Evolutionary conservation across 2,113 vertebrate genomes (phyloP).

Genomic region (Eulemur macaco): DNA sequence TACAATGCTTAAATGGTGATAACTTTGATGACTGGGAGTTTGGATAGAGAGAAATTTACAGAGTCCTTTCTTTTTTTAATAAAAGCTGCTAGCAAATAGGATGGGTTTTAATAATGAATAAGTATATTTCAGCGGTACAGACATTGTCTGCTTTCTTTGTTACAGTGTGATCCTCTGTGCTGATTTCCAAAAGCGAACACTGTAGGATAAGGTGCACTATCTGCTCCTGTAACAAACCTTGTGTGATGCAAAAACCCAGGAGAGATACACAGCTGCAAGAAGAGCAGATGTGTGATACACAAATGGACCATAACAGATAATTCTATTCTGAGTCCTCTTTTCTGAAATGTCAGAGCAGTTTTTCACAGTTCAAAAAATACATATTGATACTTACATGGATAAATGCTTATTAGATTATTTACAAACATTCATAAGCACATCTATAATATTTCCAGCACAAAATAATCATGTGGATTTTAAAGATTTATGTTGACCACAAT

Average conservation of each 20-base stretch:
- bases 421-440: background rate
- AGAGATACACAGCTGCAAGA: background rate
- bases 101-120: background rate
- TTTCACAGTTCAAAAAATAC: background rate
- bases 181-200: background rate
- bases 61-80: background rate
- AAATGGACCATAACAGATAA: background rate
- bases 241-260: background rate
- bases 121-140: background rate
- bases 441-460: background rate
- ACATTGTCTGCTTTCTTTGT: background rate
- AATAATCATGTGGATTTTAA: background rate
- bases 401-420: background rate
- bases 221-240: background rate
- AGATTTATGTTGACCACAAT: background rate
- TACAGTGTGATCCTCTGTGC: background rate
- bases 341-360: background rate
- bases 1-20: background rate
- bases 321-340: background rate
- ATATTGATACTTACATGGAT: background rate
- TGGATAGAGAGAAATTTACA: background rate
- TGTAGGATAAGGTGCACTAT: background rate
- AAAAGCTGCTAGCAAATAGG: background rate
- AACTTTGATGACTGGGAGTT: background rate
- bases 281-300: background rate